These are phyloP conservation scores for Dinothrombium tinctorium DNA, from an alignment of 1,140 invertebrate species.

Conservation along the genomic window DNA sequence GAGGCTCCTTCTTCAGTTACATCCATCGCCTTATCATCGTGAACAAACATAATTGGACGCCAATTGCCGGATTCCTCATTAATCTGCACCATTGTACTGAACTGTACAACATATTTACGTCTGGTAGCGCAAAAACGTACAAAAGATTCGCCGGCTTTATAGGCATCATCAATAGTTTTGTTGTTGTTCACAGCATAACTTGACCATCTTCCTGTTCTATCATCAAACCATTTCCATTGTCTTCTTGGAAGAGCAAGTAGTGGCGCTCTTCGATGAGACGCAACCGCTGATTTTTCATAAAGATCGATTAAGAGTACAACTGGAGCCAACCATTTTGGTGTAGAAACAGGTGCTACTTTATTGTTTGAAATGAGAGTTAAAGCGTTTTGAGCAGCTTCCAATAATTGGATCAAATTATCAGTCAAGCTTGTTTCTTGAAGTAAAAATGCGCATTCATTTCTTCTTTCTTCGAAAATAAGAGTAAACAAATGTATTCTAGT, in stretches of 20 bases:
- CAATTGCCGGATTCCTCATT: conserved; percentile 57
- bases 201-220: conserved; percentile 53
- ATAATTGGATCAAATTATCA: conserved; percentile 9
- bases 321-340: conserved; percentile 55
- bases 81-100: conserved; percentile 47
- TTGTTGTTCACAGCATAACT: conserved; percentile 47
- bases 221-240: conserved; percentile 64
- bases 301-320: conserved; percentile 50
- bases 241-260: conserved; percentile 35
- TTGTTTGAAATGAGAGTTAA: conserved; percentile 8
- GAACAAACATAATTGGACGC: conserved; percentile 45
- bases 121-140: conserved; percentile 46
- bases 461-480: conserved; percentile 51
- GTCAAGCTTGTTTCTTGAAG: conserved; percentile 26
- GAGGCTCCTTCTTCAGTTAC: neutral
- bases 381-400: conserved; percentile 13
- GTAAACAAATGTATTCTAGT: conserved; percentile 47
- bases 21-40: conserved; percentile 1
- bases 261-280: conserved; percentile 38
- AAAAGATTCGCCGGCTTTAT: conserved; percentile 44
- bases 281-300: conserved; percentile 49
- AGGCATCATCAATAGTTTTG: conserved; percentile 56
- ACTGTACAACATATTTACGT: conserved; percentile 50
- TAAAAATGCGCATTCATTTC: conserved; percentile 35
- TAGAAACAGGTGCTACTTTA: conserved; percentile 17